Conservation (phyloP, 2,888 invertebrate genomes). For the Cactoblastis cactorum region DNA sequence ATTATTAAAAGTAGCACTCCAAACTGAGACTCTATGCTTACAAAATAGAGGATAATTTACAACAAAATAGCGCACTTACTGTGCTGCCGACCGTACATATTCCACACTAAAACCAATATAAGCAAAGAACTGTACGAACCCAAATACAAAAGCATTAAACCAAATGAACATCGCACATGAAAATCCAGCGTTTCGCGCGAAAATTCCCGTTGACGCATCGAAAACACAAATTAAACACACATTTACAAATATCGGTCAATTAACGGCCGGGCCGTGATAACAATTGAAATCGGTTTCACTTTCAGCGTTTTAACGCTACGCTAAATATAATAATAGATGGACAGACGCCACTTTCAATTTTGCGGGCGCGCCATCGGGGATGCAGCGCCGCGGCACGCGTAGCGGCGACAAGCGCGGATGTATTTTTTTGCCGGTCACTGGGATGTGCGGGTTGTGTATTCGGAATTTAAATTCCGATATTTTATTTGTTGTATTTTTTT, state of each 20-base stretch:
- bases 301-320: slow-evolving; percentile 55
- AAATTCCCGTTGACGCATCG: slow-evolving; percentile 22
- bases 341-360: slow-evolving; percentile 71
- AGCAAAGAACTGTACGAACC: no score
- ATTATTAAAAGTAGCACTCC: no score
- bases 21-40: no score
- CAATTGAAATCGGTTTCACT: slow-evolving; percentile 74
- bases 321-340: slow-evolving; percentile 77
- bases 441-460: no score
- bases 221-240: slow-evolving; percentile 46
- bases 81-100: no score
- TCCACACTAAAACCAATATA: no score
- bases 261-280: slow-evolving; percentile 66
- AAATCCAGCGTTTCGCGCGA: slow-evolving; percentile 14
- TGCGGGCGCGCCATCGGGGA: slow-evolving; percentile 37
- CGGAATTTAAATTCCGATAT: not conserved
- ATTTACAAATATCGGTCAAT: slow-evolving; percentile 77
- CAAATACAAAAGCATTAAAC: not conserved
- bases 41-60: no score
- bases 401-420: slow-evolving; percentile 8
- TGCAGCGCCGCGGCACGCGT: slow-evolving; percentile 14
- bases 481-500: not conserved
- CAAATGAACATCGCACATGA: not conserved
- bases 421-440: no score
- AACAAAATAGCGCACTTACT: no score